These are phyloP conservation scores for Coregonus ussuriensis DNA, from an alignment of 2,797 vertebrate genomes.

Conservation along the genomic window DNA sequence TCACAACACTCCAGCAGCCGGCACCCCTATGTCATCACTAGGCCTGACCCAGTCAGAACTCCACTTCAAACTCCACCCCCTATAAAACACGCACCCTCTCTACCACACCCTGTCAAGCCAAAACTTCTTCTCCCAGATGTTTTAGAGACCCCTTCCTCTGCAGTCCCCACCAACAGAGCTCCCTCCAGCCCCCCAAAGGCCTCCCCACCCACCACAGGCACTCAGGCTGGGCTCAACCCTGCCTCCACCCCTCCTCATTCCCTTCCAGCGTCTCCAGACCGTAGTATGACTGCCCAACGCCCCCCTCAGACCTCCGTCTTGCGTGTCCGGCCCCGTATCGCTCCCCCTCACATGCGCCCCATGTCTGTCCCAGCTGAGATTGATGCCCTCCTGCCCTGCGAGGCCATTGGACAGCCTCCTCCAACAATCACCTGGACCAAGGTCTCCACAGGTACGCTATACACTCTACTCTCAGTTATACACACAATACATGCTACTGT, in stretches of 20 bases:
- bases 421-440: conserved; percentile 88
- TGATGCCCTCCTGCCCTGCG: conserved; percentile 80
- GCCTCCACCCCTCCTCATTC: conserved; percentile 25
- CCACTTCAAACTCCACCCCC: background rate
- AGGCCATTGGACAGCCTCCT: conserved; percentile 76
- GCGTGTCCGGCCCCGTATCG: conserved; percentile 78
- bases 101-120: background rate
- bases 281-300: background rate
- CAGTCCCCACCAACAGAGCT: background rate
- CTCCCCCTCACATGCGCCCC: conserved; percentile 74
- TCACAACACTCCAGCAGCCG: conserved; percentile 48
- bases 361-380: conserved; percentile 75
- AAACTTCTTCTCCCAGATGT: background rate
- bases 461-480: background rate
- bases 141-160: background rate
- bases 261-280: conserved; percentile 29
- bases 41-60: conserved; percentile 44
- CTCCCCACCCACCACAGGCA: background rate
- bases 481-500: background rate
- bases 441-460: conserved; percentile 85
- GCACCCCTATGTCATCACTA: conserved; percentile 1
- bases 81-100: background rate
- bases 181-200: background rate
- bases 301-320: conserved; percentile 42
- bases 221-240: background rate